These are phyloP conservation scores for Phacellophora camtschatica DNA, from an alignment of 30 jellyfish, hydroid and myxozoan genomes.

Conservation along the genomic window DNA sequence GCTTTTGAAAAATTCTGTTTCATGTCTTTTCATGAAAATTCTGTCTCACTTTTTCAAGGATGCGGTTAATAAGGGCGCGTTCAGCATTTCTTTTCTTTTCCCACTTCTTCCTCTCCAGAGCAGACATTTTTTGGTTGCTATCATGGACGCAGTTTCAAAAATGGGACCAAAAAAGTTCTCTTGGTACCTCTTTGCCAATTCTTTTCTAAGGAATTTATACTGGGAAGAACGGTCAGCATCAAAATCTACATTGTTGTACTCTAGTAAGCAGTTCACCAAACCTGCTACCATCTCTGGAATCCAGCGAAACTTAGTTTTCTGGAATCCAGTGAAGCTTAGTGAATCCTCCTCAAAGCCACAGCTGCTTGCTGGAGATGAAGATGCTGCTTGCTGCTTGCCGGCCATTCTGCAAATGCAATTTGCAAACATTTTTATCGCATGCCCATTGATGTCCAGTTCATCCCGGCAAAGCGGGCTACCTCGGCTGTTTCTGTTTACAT, in stretches of 20 bases:
- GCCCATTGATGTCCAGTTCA: too few relatives aligned
- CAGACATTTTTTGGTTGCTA: not conserved
- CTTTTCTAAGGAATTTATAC: not conserved
- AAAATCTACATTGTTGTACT: conserved; percentile 9
- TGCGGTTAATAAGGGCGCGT: conserved; percentile 1
- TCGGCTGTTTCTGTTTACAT: too few relatives aligned
- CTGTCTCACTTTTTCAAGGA: conserved; percentile 64
- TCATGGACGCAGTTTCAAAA: not conserved
- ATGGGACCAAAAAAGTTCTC: not conserved
- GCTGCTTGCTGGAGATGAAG: conserved; percentile 7
- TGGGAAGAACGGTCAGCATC: conserved; percentile 9
- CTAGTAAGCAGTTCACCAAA: not conserved
- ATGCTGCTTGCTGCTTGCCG: not conserved
- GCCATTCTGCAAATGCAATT: not conserved
- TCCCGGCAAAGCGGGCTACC: too few relatives aligned
- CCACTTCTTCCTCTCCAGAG: not conserved
- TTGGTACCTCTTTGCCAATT: conserved; percentile 14
- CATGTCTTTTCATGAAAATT: too few relatives aligned
- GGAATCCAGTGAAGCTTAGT: not conserved
- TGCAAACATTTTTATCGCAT: too few relatives aligned
- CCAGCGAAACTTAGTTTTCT: conserved; percentile 14
- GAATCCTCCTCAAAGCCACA: not conserved
- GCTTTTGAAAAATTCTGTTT: conserved; percentile 60
- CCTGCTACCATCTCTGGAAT: conserved; percentile 3
- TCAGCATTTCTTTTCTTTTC: conserved; percentile 6